These are phyloP conservation scores for Limanda limanda DNA, from an alignment of 2,113 vertebrate species.

Conservation along the genomic window DNA sequence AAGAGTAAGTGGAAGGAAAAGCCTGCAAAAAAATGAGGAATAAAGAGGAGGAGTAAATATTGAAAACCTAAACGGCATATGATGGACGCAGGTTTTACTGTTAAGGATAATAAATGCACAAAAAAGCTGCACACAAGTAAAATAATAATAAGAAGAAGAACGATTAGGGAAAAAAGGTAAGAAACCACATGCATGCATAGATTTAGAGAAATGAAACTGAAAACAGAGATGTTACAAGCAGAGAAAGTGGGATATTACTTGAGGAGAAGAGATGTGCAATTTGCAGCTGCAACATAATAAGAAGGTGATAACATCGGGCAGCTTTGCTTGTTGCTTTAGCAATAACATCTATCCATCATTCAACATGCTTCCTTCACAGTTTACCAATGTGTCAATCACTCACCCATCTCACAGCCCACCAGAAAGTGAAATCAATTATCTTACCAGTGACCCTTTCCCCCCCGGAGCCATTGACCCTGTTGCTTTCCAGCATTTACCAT, in stretches of 20 bases:
- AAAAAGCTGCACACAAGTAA: neutral
- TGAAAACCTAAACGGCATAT: slow-evolving; percentile 38
- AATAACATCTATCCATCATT: slow-evolving; percentile 68
- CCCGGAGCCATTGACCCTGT: slow-evolving; percentile 64
- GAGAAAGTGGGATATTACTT: slow-evolving; percentile 36
- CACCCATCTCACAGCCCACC: slow-evolving; percentile 39
- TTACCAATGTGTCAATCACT: slow-evolving; percentile 61
- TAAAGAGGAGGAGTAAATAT: slow-evolving; percentile 38
- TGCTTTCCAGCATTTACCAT: slow-evolving; percentile 76
- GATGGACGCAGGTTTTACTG: slow-evolving; percentile 33
- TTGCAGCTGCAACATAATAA: slow-evolving; percentile 56
- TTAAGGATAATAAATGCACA: slow-evolving; percentile 5
- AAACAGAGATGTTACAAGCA: slow-evolving; percentile 10
- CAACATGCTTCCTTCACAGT: slow-evolving; percentile 47
- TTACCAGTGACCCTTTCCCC: slow-evolving; percentile 17
- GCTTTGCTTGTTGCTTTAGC: slow-evolving; percentile 53
- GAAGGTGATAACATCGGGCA: slow-evolving; percentile 66
- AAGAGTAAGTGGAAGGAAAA: slow-evolving; percentile 67
- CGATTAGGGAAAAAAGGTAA: slow-evolving; percentile 5
- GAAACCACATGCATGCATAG: slow-evolving; percentile 9
- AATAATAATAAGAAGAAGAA: neutral
- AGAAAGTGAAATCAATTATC: slow-evolving; percentile 79
- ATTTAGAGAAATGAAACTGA: slow-evolving; percentile 13
- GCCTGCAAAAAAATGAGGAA: slow-evolving; percentile 26
- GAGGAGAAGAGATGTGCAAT: slow-evolving; percentile 63